These are phyloP conservation scores for Gambusia holbrooki DNA, from an alignment of 2,113 vertebrate genomes.

Conservation along the genomic window DNA sequence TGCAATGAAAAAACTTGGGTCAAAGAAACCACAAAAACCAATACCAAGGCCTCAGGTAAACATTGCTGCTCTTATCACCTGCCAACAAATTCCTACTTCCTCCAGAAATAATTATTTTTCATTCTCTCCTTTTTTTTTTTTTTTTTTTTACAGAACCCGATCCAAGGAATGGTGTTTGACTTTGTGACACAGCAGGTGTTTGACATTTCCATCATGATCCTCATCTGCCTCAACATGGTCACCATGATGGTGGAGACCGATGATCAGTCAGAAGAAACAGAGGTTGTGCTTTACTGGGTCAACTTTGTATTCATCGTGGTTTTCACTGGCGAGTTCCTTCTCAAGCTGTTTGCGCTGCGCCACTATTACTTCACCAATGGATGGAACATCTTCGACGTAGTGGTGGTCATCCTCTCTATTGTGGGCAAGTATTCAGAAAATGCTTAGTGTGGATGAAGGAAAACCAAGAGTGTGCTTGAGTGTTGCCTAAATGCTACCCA, in stretches of 20 bases:
- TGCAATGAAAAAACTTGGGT: slow-evolving; percentile 98
- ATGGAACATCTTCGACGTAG: slow-evolving; percentile 99
- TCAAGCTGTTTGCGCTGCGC: slow-evolving; percentile 94
- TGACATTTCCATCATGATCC: slow-evolving; percentile 98
- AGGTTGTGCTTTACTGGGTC: slow-evolving; percentile 95
- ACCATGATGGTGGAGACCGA: slow-evolving; percentile 99
- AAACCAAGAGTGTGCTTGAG: neutral
- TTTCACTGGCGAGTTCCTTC: slow-evolving; percentile 95
- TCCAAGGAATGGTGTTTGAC: slow-evolving; percentile 96
- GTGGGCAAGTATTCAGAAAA: slow-evolving; percentile 87
- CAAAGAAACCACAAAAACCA: slow-evolving; percentile 98
- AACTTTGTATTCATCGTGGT: slow-evolving; percentile 96
- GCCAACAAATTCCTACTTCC: neutral
- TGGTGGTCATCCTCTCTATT: slow-evolving; percentile 98
- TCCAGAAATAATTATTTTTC: neutral
- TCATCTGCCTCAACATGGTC: slow-evolving; percentile 99
- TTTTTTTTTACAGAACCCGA: slow-evolving; percentile 84
- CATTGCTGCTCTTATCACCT: neutral
- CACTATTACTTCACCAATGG: slow-evolving; percentile 99
- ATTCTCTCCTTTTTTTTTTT: neutral
- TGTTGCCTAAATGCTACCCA: neutral
- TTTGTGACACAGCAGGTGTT: slow-evolving; percentile 98
- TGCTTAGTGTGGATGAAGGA: neutral
- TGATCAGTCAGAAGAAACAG: slow-evolving; percentile 90
- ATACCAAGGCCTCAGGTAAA: slow-evolving; percentile 93